Evolutionary conservation across 2,797 vertebrate genomes (phyloP), one percentile per base, ranked within the genome.

Genomic region (Discoglossus pictus): DNA sequence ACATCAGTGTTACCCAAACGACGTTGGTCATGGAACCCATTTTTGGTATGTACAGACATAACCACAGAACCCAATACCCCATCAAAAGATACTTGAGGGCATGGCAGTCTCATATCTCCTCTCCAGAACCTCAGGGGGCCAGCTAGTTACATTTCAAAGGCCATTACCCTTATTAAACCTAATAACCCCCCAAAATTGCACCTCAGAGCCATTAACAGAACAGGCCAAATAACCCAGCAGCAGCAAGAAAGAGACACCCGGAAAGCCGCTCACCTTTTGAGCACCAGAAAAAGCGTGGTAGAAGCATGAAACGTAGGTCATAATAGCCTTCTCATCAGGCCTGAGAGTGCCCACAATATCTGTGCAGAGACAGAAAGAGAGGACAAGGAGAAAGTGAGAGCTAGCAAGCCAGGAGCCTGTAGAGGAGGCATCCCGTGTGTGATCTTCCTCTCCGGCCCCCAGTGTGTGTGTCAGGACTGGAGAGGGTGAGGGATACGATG

Each of bases 281-380:
- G 96, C 96, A 36, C 95, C 96, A 73, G 95, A 97, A 88, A 98
- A 97, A 90, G 96, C 96, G 76, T 97, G 96, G 94, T 97, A 98
- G 92, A 97, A 98, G 93, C 94, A 91, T 91, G 96, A 98, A 36
- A 98, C 96, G 82, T 97, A 97, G 80, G 96, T 98, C 96, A 98
- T 98, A 83, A 98, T 96, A 82, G 96, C 96, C 84, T 98, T 98
- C 88, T 98, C 96, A 75, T 98, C 96, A 46, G 95, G 96, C 89
- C 94, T 83, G 83, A 97, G 90, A 72, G 95, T 97, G 48, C 94
- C 95, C 80, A 97, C 94, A 89, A 97, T 98, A 91, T 97, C 96
- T 98, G 93, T 60, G 54, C 81, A 65, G 66, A 77, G 74, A 79
- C 52, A 79, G 61, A 79, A 24, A 75, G 48, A 65, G 12, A 72